Conservation (phyloP, 2,888 invertebrate species). For the Trachelus stipa region DNA sequence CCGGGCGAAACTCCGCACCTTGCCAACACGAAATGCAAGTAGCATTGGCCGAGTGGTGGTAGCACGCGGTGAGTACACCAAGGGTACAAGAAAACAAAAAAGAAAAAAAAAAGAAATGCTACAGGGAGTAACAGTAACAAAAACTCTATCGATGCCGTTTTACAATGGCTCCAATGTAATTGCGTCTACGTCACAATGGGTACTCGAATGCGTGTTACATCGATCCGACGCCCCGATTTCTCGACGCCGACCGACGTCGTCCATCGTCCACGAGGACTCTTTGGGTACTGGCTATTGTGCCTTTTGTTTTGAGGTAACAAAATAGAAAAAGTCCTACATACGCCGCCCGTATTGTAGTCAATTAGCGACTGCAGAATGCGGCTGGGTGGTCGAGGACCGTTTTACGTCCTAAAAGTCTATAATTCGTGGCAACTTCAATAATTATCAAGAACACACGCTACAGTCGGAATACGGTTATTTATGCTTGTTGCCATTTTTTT, state of each 20-base stretch:
- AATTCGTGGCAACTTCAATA: too few relatives aligned
- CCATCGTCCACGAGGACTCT: slow-evolving; percentile 38
- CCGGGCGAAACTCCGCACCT: slow-evolving; percentile 52
- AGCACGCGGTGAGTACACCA: slow-evolving; percentile 1
- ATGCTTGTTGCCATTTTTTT: too few relatives aligned
- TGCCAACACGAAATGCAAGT: slow-evolving; percentile 33
- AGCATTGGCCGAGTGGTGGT: slow-evolving; percentile 10
- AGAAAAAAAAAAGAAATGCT: slow-evolving; percentile 18
- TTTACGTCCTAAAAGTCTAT: too few relatives aligned
- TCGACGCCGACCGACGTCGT: slow-evolving; percentile 28
- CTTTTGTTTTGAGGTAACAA: slow-evolving; percentile 66
- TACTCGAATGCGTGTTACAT: slow-evolving; percentile 61
- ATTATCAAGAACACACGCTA: too few relatives aligned
- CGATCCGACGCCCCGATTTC: slow-evolving; percentile 52
- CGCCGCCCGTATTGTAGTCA: slow-evolving; percentile 59
- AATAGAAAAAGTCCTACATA: slow-evolving; percentile 64
- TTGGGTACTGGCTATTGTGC: slow-evolving; percentile 55
- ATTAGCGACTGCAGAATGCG: slow-evolving; percentile 49
- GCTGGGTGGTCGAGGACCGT: slow-evolving; percentile 24
- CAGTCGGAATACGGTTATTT: too few relatives aligned
- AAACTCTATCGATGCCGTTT: slow-evolving; percentile 55
- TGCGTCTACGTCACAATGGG: slow-evolving; percentile 54
- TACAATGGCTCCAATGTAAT: slow-evolving; percentile 50
- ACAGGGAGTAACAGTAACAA: slow-evolving; percentile 60
- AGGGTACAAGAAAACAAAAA: background rate